Percentiles rank a stretch among this genome's conserved stretches.
phyloP scores from a whole-genome alignment of 64 coral and sea anemone genomes.

The Orbicella faveolata region DNA sequence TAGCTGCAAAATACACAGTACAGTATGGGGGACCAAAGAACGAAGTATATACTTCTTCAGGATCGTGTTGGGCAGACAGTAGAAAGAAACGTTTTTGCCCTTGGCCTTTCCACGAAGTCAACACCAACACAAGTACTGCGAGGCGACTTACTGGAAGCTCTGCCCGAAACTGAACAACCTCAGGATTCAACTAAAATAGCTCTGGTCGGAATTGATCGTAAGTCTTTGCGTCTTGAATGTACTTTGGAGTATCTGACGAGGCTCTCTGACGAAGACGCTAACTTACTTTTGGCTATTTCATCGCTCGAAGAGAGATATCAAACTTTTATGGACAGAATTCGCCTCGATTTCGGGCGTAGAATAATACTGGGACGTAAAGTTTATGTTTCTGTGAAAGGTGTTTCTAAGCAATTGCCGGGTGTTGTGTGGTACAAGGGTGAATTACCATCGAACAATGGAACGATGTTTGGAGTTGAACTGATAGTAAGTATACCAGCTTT shows the following conservation, averaged over 20 bases:
- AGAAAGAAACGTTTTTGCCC: conserved; percentile 38
- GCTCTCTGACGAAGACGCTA: conserved; percentile 64
- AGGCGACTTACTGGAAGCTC: too few species aligned
- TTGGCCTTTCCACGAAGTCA: conserved; percentile 5
- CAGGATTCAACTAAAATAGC: not conserved
- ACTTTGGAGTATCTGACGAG: conserved; percentile 16
- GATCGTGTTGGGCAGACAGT: conserved; percentile 49
- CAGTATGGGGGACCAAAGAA: conserved; percentile 39
- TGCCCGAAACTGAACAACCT: too few species aligned
- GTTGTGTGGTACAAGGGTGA: conserved; percentile 82
- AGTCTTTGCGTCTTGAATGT: conserved; percentile 39
- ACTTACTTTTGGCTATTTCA: conserved; percentile 64
- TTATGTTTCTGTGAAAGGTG: conserved; percentile 59
- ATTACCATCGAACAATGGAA: conserved; percentile 51
- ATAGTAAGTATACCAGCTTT: conserved; percentile 21
- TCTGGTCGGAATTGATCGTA: not conserved
- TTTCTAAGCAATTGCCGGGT: conserved; percentile 28
- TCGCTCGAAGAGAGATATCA: conserved; percentile 48
- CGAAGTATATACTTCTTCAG: conserved; percentile 63
- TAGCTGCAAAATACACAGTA: not conserved
- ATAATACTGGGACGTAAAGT: conserved; percentile 46
- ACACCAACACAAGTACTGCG: not conserved
- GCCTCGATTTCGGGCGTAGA: conserved; percentile 54
- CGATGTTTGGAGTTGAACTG: conserved; percentile 83
- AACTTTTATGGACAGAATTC: conserved; percentile 56